Evolutionary conservation across 2,113 vertebrate genomes (phyloP).

Genomic region (Sceloporus tristichus): DNA sequence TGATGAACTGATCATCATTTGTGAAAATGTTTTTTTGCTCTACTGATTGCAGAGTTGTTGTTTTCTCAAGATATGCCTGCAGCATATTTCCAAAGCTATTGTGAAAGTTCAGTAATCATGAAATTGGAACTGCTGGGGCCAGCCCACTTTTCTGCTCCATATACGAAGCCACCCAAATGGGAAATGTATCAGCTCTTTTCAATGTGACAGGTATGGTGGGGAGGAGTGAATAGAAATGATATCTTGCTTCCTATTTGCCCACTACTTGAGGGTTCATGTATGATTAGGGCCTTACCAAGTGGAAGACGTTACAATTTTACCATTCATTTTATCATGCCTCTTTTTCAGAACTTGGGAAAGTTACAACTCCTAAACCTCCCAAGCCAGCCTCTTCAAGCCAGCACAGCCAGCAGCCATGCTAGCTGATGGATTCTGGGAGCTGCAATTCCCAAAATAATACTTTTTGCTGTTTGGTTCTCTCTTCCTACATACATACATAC

Average conservation of each 20-base stretch:
- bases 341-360: background rate
- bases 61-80: background rate
- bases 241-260: background rate
- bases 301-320: too few relatives aligned
- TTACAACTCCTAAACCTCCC: too few relatives aligned
- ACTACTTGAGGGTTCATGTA: background rate
- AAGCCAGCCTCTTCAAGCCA: too few relatives aligned
- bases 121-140: background rate
- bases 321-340: background rate
- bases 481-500: too few relatives aligned
- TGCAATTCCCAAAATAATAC: too few relatives aligned
- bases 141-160: background rate
- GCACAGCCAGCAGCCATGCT: too few relatives aligned
- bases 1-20: background rate
- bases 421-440: too few relatives aligned
- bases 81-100: constrained; percentile 7
- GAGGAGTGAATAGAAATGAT: background rate
- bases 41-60: background rate
- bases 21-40: background rate
- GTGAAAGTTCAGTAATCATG: background rate
- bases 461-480: too few relatives aligned
- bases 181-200: background rate
- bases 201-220: background rate
- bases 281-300: background rate
- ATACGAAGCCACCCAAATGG: background rate